A percentile compares a stretch with the other conserved stretches of the same genome.
phyloP scores from a whole-genome alignment of 2,888 invertebrate genomes.

The Torymus tubicola region DNA sequence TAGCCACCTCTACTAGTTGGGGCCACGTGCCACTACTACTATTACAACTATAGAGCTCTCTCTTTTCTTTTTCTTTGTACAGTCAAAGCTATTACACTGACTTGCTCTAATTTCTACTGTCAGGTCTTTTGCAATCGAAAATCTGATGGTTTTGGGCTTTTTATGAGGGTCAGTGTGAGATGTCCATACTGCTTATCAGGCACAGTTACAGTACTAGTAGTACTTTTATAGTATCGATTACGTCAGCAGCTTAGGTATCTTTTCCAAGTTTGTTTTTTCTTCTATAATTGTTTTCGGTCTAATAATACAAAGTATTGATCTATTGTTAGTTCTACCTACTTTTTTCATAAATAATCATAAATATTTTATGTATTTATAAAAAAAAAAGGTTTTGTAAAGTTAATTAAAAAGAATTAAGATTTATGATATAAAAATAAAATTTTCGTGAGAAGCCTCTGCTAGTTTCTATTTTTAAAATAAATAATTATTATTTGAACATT shows the following conservation, averaged over 20 bases:
- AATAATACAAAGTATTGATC: too few species aligned
- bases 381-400: too few species aligned
- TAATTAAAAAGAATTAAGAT: too few species aligned
- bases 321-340: too few species aligned
- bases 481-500: too few species aligned
- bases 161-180: neutral
- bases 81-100: neutral
- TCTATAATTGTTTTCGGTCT: too few species aligned
- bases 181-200: neutral
- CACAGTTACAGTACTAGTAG: neutral
- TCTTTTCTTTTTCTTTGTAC: neutral
- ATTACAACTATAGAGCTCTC: slow-evolving; percentile 15
- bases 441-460: too few species aligned
- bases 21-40: slow-evolving; percentile 25
- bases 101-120: neutral
- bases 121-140: neutral
- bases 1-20: neutral
- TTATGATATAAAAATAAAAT: too few species aligned
- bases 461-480: too few species aligned
- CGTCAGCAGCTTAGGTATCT: slow-evolving; percentile 8
- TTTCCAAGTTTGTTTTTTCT: too few species aligned
- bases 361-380: too few species aligned
- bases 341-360: too few species aligned
- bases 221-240: slow-evolving; percentile 13
- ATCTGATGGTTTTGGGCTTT: slow-evolving; percentile 26